Evolutionary conservation across 1,140 invertebrate genomes (phyloP), one percentile per base, ranked within the genome.

Genomic region (Planococcus citri): DNA sequence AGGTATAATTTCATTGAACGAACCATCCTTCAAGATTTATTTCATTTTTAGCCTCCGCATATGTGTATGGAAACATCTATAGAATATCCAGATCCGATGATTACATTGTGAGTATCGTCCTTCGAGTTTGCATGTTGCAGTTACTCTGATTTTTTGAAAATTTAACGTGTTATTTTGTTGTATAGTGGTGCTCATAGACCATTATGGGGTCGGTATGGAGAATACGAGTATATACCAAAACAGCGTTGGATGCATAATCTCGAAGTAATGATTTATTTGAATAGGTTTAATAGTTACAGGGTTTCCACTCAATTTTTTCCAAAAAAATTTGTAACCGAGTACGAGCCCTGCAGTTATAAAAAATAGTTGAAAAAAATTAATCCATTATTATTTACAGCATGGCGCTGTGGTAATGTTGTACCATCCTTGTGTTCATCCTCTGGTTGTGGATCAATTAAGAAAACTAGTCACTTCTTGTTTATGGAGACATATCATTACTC

Each of bases 181-280:
- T 84, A 17, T 75, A 92, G 90, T 79, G 91, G 91, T 37, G 77
- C 84, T 29, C 91, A 92, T 78, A 83, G 91, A 73, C 89, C 90
- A 25, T 77, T 91, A 12, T 92, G 91, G 85, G 85, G 91, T 10
- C 79, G 83, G 60, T 95, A 88, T 79, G 92, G 92, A 41, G 88
- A 90, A 77, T 94, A 94, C 76, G 82, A 79, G 69, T 94, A 87
- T 78, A 71, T 94, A 41, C 92, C 92, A 8, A 82, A 79, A 68
- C 91, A 95, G 76, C 79, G 92, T 74, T 95, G 91, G 88, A 72
- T 94, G 8, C 90, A 93, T 74, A 92, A 83, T 78, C 78, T 94
- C 33, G 91, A 94, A 79, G 85, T 87, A 78, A 76, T 69, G 74
- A 70, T n/a, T n/a, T n/a, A n/a, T n/a, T n/a, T n/a, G n/a, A n/a